These are phyloP conservation scores for Pogonocherus hispidulus DNA, from an alignment of 2,888 invertebrate genomes.

Conservation along the genomic window DNA sequence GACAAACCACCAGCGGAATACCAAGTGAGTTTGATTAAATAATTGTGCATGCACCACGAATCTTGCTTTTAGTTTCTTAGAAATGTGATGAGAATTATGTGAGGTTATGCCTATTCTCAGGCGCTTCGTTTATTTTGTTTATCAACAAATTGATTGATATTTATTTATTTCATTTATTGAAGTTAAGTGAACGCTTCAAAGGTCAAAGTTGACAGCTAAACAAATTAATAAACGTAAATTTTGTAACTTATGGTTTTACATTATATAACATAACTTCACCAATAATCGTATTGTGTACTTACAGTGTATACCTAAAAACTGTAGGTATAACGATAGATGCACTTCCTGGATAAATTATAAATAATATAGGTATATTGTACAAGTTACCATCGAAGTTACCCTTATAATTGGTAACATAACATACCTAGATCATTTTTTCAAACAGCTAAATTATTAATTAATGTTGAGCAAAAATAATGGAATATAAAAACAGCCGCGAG, in stretches of 20 bases:
- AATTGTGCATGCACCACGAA: slow-evolving; percentile 29
- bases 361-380: too few relatives aligned
- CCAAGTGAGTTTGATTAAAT: slow-evolving; percentile 52
- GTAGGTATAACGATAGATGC: too few relatives aligned
- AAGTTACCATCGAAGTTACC: too few relatives aligned
- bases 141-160: slow-evolving; percentile 27
- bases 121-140: slow-evolving; percentile 26
- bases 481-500: too few relatives aligned
- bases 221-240: slow-evolving; percentile 4
- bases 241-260: not conserved
- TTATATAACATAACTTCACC: not conserved
- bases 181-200: slow-evolving; percentile 5
- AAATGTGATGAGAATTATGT: slow-evolving; percentile 17
- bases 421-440: too few relatives aligned
- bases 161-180: slow-evolving; percentile 11
- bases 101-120: slow-evolving; percentile 34
- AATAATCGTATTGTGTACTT: too few relatives aligned
- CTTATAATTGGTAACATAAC: too few relatives aligned
- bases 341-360: too few relatives aligned
- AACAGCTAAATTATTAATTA: too few relatives aligned
- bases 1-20: slow-evolving; percentile 57
- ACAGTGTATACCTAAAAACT: too few relatives aligned
- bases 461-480: too few relatives aligned
- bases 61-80: not conserved
- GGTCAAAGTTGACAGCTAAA: slow-evolving; percentile 37